phyloP scores from a whole-genome alignment of 2,797 vertebrate species.

The Gephyroberyx darwinii region DNA sequence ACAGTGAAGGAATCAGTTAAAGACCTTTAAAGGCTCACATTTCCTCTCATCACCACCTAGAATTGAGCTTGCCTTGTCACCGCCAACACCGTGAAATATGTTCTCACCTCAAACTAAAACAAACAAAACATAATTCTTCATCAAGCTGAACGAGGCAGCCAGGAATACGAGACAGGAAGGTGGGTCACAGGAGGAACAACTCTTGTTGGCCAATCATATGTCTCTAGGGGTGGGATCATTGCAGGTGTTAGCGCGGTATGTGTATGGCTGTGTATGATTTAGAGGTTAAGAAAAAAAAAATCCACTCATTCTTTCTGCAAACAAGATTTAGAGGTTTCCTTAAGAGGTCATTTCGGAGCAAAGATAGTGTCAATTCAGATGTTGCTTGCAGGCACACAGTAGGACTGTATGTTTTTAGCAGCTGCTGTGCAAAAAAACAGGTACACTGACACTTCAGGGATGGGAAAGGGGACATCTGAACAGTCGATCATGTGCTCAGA shows the following conservation, averaged over 20 bases:
- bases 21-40: constrained; percentile 78
- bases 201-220: constrained; percentile 20
- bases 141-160: constrained; percentile 57
- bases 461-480: constrained; percentile 16
- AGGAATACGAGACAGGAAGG: constrained; percentile 28
- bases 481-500: constrained; percentile 21
- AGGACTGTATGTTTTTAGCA: constrained; percentile 23
- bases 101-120: constrained; percentile 80
- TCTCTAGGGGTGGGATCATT: constrained; percentile 25
- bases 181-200: constrained; percentile 2
- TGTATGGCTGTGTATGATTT: constrained; percentile 63
- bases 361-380: constrained; percentile 14
- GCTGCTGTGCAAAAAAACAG: constrained; percentile 6
- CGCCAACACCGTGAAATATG: constrained; percentile 79
- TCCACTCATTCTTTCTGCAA: constrained; percentile 62
- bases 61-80: constrained; percentile 73
- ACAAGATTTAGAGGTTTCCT: constrained; percentile 35
- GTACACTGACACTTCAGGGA: constrained; percentile 38
- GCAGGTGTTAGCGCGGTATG: constrained; percentile 60
- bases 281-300: constrained; percentile 58
- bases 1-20: constrained; percentile 77
- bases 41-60: constrained; percentile 70
- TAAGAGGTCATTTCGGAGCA: constrained; percentile 26
- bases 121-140: constrained; percentile 84
- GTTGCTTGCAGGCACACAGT: constrained; percentile 29